A percentile compares a stretch with the other conserved stretches of the same genome.
phyloP scores from a whole-genome alignment of 2,113 vertebrate species.

The Ochotona princeps region DNA sequence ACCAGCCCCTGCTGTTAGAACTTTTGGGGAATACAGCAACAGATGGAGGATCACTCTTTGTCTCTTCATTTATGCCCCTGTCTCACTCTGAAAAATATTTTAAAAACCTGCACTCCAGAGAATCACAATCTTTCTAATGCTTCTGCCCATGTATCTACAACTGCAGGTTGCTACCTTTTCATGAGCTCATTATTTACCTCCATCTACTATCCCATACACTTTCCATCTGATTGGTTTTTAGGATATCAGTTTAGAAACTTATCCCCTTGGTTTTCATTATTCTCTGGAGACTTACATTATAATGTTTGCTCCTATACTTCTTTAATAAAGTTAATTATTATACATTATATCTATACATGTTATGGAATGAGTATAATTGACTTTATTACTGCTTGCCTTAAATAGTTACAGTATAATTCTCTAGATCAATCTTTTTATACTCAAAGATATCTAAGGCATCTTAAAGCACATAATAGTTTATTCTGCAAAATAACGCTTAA shows the following conservation, averaged over 20 bases:
- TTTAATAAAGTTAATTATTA: background rate
- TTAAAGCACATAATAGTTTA: background rate
- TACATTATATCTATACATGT: background rate
- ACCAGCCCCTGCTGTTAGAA: too few relatives aligned
- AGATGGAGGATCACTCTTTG: too few relatives aligned
- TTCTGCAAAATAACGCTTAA: background rate
- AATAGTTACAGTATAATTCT: background rate
- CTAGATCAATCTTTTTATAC: background rate
- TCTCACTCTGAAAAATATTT: too few relatives aligned
- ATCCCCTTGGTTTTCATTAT: constrained; percentile 31
- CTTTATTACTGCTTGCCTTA: background rate
- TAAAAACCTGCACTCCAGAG: background rate
- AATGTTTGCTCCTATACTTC: background rate
- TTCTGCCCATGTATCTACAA: background rate
- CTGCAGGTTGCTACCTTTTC: background rate
- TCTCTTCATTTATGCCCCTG: too few relatives aligned
- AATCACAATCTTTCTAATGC: background rate
- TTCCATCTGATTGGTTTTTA: constrained; percentile 20
- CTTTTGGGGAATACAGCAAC: too few relatives aligned
- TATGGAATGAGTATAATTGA: background rate
- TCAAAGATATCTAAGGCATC: background rate
- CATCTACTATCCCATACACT: background rate
- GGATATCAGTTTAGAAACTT: background rate
- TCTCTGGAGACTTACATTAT: constrained; percentile 4
- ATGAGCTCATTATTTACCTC: background rate